Percentiles rank a stretch among this genome's conserved stretches.
These are phyloP conservation scores for Halocaridina rubra DNA, from an alignment of 2,888 invertebrate species.

Conservation along the genomic window DNA sequence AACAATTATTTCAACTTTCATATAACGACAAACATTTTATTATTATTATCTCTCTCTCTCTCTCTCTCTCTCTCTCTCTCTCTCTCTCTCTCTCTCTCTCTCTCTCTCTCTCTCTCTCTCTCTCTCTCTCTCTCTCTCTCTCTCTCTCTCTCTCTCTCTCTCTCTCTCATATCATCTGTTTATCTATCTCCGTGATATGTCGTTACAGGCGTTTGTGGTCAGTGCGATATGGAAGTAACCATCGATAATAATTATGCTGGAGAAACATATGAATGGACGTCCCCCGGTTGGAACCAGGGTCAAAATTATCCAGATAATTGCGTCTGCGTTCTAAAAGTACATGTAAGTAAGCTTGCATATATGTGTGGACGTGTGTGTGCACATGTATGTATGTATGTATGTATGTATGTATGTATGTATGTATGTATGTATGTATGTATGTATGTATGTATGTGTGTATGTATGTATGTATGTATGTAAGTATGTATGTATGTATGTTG, in stretches of 20 bases:
- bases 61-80: neutral
- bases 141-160: neutral
- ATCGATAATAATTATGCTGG: neutral
- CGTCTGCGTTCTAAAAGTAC: neutral
- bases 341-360: neutral
- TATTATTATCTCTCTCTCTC: no score
- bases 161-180: neutral
- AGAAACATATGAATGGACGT: neutral
- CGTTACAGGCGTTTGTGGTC: neutral
- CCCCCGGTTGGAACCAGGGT: neutral
- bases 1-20: no score
- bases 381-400: slow-evolving; percentile 10
- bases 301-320: neutral
- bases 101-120: neutral
- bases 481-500: neutral
- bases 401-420: neutral
- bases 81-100: neutral
- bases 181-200: neutral
- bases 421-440: neutral
- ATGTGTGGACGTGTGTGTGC: no score
- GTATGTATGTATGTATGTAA: neutral
- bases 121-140: neutral
- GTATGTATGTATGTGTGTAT: neutral
- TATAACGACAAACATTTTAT: no score
- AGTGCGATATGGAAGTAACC: neutral